phyloP scores from a whole-genome alignment of 2,113 vertebrate species.

The Microcebus ravelobensis region DNA sequence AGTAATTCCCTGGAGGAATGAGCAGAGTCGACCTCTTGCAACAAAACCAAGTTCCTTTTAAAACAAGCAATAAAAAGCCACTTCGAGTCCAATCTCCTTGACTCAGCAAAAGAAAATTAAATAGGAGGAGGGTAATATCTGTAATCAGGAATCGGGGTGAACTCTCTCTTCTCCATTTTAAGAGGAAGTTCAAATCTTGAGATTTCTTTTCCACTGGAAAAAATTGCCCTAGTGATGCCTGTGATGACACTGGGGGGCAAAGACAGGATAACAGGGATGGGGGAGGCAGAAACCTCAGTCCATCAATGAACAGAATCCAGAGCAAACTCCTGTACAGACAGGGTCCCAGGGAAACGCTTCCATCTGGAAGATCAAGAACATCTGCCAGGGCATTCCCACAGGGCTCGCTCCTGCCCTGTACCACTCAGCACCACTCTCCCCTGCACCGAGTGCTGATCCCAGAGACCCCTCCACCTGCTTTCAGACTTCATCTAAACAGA shows the following conservation, averaged over 20 bases:
- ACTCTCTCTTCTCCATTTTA: not conserved
- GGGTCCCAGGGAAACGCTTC: not conserved
- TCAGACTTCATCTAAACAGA: not conserved
- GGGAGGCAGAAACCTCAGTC: not conserved
- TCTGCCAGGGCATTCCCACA: accelerated
- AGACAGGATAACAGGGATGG: no score
- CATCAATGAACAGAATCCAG: not conserved
- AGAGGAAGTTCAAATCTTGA: not conserved
- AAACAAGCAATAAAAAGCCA: constrained; percentile 55
- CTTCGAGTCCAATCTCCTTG: not conserved
- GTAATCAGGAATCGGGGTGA: not conserved
- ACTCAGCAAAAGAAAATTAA: constrained; percentile 42
- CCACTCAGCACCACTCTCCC: accelerated
- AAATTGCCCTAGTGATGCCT: not conserved
- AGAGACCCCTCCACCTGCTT: no score
- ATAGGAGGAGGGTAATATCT: not conserved
- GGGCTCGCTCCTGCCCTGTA: not conserved
- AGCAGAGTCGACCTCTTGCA: constrained; percentile 1
- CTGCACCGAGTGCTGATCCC: accelerated
- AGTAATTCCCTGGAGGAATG: constrained; percentile 41
- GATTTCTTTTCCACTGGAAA: not conserved
- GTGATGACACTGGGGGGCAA: not conserved
- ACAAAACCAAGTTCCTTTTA: constrained; percentile 27
- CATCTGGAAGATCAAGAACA: not conserved
- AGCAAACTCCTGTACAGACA: not conserved